Evolutionary conservation across 2,888 invertebrate genomes (phyloP).

Genomic region (Apodemia mormo): DNA sequence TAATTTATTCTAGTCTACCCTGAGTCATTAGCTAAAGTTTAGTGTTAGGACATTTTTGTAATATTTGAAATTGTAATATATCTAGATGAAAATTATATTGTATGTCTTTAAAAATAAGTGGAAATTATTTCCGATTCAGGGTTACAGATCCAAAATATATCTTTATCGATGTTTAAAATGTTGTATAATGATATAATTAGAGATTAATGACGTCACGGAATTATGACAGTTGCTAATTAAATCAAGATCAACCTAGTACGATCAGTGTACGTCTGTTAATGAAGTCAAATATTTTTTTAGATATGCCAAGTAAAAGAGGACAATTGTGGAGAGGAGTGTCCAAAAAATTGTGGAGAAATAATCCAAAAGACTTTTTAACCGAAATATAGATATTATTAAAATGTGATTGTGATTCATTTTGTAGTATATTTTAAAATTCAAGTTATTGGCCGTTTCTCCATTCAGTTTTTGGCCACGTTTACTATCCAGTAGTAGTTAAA

Average conservation of each 20-base stretch:
- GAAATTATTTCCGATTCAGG: constrained; percentile 49
- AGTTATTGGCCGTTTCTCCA: too few relatives aligned
- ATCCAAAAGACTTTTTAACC: too few relatives aligned
- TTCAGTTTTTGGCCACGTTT: too few relatives aligned
- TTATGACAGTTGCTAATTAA: constrained; percentile 19
- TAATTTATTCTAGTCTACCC: constrained; percentile 42
- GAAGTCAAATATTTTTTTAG: not conserved
- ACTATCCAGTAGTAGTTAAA: too few relatives aligned
- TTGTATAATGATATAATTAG: constrained; percentile 22
- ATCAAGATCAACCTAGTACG: not conserved
- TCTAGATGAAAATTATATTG: constrained; percentile 45
- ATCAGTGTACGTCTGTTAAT: too few relatives aligned
- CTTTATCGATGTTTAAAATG: constrained; percentile 46
- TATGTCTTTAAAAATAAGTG: constrained; percentile 31
- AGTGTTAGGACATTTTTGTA: constrained; percentile 42
- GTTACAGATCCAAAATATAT: constrained; percentile 44
- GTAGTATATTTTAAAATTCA: too few relatives aligned
- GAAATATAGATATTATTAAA: too few relatives aligned
- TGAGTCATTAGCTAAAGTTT: constrained; percentile 43
- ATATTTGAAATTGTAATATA: constrained; percentile 46
- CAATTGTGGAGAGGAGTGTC: too few relatives aligned
- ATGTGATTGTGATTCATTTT: too few relatives aligned
- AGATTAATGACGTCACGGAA: not conserved
- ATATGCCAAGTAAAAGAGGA: not conserved
- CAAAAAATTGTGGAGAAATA: not conserved